These are phyloP conservation scores for Oscheius myriophilus DNA, from an alignment of 2,888 invertebrate genomes.

Conservation along the genomic window DNA sequence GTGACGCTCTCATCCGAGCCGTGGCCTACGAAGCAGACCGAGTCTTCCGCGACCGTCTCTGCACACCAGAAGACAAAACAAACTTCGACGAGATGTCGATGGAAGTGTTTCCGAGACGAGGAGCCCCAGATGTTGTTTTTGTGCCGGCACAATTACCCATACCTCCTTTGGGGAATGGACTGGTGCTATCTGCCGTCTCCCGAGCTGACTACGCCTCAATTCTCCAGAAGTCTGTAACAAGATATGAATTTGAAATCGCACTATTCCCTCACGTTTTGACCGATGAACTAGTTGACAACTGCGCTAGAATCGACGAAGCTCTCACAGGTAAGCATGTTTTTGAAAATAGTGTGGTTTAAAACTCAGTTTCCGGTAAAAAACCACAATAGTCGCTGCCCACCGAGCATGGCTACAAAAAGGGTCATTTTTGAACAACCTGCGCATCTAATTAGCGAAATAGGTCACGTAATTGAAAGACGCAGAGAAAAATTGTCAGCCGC, in stretches of 20 bases:
- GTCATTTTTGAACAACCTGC: too few relatives aligned
- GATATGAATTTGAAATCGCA: conserved; percentile 77
- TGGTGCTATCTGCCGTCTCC: conserved; percentile 49
- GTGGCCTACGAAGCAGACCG: conserved; percentile 79
- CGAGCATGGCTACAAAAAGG: too few relatives aligned
- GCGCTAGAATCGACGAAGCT: conserved; percentile 78
- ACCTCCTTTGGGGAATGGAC: conserved; percentile 40
- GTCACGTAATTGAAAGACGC: too few relatives aligned
- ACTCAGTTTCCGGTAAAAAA: neutral
- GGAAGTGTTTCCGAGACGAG: conserved; percentile 15
- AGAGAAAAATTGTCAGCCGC: too few relatives aligned
- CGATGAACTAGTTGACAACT: conserved; percentile 78
- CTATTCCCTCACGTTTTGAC: conserved; percentile 78
- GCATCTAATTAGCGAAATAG: too few relatives aligned
- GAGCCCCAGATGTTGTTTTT: conserved; percentile 6
- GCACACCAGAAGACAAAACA: conserved; percentile 37
- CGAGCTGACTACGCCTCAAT: conserved; percentile 62
- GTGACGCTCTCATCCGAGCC: conserved; percentile 15
- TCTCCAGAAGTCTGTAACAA: conserved; percentile 73
- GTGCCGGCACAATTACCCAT: conserved; percentile 23
- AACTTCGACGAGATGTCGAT: conserved; percentile 48
- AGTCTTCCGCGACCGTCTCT: conserved; percentile 78
- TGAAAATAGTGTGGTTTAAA: too few relatives aligned
- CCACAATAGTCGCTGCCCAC: too few relatives aligned
- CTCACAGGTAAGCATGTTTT: conserved; percentile 20